These are phyloP conservation scores for Oryzias javanicus DNA, from an alignment of 2,113 vertebrate genomes.

Conservation along the genomic window DNA sequence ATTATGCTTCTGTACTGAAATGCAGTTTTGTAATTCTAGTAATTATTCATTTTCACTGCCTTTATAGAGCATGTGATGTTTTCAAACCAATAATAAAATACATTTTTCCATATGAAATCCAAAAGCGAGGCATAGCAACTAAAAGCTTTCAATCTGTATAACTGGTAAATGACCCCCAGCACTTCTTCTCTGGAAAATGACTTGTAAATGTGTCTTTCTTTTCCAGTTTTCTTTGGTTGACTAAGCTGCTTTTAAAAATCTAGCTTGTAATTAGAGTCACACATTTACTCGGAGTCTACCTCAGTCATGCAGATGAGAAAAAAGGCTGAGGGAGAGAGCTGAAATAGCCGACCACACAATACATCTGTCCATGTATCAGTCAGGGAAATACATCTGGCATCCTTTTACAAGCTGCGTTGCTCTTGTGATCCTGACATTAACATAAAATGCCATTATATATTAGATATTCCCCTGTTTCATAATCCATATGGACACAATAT, in stretches of 20 bases:
- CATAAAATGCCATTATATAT: constrained; percentile 37
- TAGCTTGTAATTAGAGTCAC: constrained; percentile 41
- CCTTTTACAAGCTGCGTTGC: constrained; percentile 18
- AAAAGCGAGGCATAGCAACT: too few species aligned
- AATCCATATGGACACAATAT: constrained; percentile 66
- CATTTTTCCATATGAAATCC: background rate
- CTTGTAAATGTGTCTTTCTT: constrained; percentile 10
- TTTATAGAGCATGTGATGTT: background rate
- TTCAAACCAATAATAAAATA: constrained; percentile 1
- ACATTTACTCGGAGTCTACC: constrained; percentile 20
- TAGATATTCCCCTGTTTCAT: constrained; percentile 43
- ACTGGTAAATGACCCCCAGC: too few species aligned
- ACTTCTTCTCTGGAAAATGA: too few species aligned
- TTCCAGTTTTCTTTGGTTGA: constrained; percentile 25
- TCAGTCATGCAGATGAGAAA: background rate
- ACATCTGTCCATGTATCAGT: constrained; percentile 8
- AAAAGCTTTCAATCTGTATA: too few species aligned
- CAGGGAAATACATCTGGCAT: background rate
- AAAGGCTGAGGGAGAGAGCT: background rate
- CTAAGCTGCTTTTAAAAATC: constrained; percentile 27
- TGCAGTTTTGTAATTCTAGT: background rate
- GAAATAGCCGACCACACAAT: background rate
- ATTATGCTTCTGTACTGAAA: background rate
- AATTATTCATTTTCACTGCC: background rate
- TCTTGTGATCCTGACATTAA: constrained; percentile 37